Base-by-base conservation (phyloP, 2,113 vertebrate species). In the Anarrhichthys ocellatus region DNA sequence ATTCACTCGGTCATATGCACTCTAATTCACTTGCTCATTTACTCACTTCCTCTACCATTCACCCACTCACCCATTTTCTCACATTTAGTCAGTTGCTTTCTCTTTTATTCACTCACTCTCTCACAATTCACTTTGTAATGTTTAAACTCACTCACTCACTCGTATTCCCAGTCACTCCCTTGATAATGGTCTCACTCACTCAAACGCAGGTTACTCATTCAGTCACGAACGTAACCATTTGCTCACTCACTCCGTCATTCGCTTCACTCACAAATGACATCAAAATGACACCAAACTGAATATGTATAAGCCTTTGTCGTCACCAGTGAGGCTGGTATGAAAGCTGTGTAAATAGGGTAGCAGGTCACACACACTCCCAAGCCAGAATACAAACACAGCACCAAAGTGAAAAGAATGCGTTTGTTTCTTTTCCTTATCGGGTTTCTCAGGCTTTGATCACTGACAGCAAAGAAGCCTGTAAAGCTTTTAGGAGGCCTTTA, bases 311-410 rank as follows among this genome's bases (percentile, higher is more conserved):
- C 13, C 2, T 14, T 17, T 11, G 34, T 29, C 6, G 29, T 63
- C 40, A 54, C 18, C 32, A 40, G 15, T 48, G 62, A 83, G 61
- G 68, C 54, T 68, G 5, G 2, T 61, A 18, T 72, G 48, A 76
- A 87, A 89, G 81, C 81, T 63, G 73, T 27, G 34, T 74, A 87
- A 92, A 84, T 87, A 83, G 92, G 84, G 78, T 54, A 92, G 76
- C 87, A 72, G 89, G 82, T 83, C 87, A 88, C 84, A 78, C 73
- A 79, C 75, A 56, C 14, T 88, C 85, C 85, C 80, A 40, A 72
- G 78, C 73, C 61, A 59, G 64, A 88, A 65, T 65, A 56, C 66
- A 83, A 89, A 86, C 62, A 67, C 66, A 69, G 42, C 56, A 22
- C 50, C 84, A 88, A 83, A 90, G 76, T 67, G 54, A 78, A 80